These are phyloP conservation scores for Rhopilema esculentum DNA, from an alignment of 30 jellyfish, hydroid and myxozoan genomes.

Conservation along the genomic window DNA sequence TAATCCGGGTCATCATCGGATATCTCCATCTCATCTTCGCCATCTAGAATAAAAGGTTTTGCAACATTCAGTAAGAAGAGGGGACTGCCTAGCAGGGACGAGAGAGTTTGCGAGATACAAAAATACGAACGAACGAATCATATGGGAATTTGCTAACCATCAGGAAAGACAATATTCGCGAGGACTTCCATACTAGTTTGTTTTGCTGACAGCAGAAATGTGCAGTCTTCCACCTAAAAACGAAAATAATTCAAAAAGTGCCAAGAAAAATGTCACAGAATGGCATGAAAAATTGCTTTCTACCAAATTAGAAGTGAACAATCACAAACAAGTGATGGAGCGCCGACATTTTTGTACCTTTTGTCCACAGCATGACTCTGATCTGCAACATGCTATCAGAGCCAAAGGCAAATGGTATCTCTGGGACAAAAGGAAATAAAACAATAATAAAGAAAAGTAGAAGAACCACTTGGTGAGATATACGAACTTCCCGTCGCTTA, in stretches of 20 bases:
- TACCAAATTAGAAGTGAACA: too few species aligned
- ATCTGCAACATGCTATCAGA: too few species aligned
- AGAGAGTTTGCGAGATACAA: neutral
- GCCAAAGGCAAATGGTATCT: too few species aligned
- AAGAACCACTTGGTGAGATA: too few species aligned
- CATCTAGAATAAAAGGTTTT: neutral
- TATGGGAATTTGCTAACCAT: neutral
- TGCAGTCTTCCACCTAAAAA: slow-evolving; percentile 20
- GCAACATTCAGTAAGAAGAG: neutral
- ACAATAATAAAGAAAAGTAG: too few species aligned
- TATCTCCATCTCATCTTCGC: slow-evolving; percentile 1
- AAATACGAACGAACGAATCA: neutral
- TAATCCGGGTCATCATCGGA: slow-evolving; percentile 22
- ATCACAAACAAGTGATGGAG: too few species aligned
- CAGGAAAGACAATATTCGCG: neutral
- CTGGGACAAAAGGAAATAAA: too few species aligned
- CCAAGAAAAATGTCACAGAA: neutral
- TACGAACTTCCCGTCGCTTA: too few species aligned
- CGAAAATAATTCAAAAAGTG: neutral
- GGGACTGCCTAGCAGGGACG: neutral
- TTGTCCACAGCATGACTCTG: too few species aligned
- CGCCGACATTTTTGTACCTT: too few species aligned
- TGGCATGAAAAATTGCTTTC: neutral
- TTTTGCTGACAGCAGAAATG: neutral
- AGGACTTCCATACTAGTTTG: slow-evolving; percentile 11